Percentiles rank a stretch among this genome's conserved stretches.
phyloP scores from a whole-genome alignment of 2,797 vertebrate genomes.

The Smutsia gigantea region DNA sequence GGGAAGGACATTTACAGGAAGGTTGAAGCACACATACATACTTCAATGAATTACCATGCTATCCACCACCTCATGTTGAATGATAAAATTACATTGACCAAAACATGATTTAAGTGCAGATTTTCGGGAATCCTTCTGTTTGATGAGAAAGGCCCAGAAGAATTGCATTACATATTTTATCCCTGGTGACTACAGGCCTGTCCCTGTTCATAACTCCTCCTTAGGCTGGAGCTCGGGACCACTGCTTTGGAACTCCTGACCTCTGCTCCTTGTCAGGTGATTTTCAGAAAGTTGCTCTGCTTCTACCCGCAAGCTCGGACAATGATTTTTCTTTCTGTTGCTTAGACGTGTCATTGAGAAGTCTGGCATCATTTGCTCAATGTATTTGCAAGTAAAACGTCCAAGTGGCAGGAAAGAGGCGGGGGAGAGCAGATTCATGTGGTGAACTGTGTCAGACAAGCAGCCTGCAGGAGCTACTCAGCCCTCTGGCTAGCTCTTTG shows the following conservation, averaged over 20 bases:
- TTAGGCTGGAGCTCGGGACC: not conserved
- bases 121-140: not conserved
- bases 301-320: not conserved
- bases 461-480: not conserved
- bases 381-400: constrained; percentile 75
- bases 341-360: constrained; percentile 57
- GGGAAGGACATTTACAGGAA: not conserved
- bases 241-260: not conserved
- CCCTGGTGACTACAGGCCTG: not conserved
- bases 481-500: not conserved
- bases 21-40: not conserved
- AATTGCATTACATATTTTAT: not conserved
- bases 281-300: not conserved
- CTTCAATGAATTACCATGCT: not conserved
- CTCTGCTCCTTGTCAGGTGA: not conserved
- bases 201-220: not conserved
- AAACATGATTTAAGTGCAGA: not conserved
- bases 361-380: constrained; percentile 22
- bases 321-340: not conserved
- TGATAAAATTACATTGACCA: not conserved
- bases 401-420: not conserved
- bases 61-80: not conserved
- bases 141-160: not conserved
- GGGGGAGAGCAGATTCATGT: not conserved
- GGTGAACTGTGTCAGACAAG: constrained; percentile 48